Conservation (phyloP, 2,888 invertebrate species). For the Diarsia mendica region DNA sequence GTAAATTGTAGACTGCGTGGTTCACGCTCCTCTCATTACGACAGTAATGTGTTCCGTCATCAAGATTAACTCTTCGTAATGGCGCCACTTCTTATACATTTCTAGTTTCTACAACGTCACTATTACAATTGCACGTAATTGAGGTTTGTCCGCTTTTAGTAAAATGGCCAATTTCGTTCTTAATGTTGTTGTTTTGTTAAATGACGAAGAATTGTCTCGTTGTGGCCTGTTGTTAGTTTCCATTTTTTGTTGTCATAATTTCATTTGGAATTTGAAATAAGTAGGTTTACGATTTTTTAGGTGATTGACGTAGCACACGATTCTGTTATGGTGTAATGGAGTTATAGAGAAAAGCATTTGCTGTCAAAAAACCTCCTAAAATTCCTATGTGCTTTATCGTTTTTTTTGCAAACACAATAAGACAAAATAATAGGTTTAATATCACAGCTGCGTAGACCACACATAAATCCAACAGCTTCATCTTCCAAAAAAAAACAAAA, state of each 20-base stretch:
- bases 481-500: conserved; percentile 31
- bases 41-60: conserved; percentile 89
- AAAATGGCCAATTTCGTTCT: conserved; percentile 87
- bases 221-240: conserved; percentile 65
- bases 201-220: conserved; percentile 75
- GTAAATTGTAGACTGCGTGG: conserved; percentile 84
- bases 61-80: conserved; percentile 88
- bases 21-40: conserved; percentile 88
- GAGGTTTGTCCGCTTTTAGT: conserved; percentile 88
- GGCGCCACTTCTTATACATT: conserved; percentile 83
- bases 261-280: conserved; percentile 39
- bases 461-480: conserved; percentile 26
- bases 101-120: conserved; percentile 86
- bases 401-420: neutral
- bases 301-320: conserved; percentile 37
- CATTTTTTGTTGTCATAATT: conserved; percentile 35
- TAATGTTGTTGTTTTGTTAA: conserved; percentile 76
- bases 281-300: conserved; percentile 37
- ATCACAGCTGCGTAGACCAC: conserved; percentile 39
- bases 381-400: no score
- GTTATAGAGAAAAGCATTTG: neutral
- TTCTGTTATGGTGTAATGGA: conserved; percentile 14
- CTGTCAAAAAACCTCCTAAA: neutral
- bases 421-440: conserved; percentile 1
- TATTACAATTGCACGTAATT: conserved; percentile 87